Evolutionary conservation across 2,113 vertebrate genomes (phyloP), one percentile per base, ranked within the genome.

Genomic region (Silurus glanis): DNA sequence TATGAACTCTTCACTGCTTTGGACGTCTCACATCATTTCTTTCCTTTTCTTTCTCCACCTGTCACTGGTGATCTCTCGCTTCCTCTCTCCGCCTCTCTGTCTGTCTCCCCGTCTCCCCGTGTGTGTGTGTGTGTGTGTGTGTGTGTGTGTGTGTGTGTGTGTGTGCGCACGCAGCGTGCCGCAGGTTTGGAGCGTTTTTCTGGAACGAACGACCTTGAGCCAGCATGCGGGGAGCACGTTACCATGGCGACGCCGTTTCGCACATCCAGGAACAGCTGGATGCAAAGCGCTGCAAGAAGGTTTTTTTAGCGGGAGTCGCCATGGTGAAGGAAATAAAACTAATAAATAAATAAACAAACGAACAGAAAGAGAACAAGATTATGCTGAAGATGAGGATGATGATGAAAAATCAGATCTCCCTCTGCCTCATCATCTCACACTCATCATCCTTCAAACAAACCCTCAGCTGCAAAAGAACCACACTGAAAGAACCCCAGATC

Each of bases 241-340:
- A 83, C 89, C 88, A 93, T 91, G 89, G 91, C 87, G 93, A 91
- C 91, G 90, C 90, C 49, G 76, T 84, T 89, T 91, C 89, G 89
- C 87, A 92, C 87, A 85, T 88, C 88, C 90, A 88, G 85, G 84
- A 89, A 89, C 89, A 91, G 90, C 91, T 91, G 90, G 91, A 91
- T 91, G 90, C 86, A 88, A 88, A 89, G 74, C 80, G 49, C 71
- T 93, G 91, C 89, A 92, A 90, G 94, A 94, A 72, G 93, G 37
- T 37, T 37, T 37, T 94, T 95, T 94, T 91, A 92, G 93, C 91
- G 89, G 93, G 93, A 95, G 92, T 90, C 86, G 90, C 92, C 90
- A 90, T 91, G 89, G 93, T 92, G 94, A 92, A 92, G 93, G 0
- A 13, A 45, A 45, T 23, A 61, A 80, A 82, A 56, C 8, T 25